These are phyloP conservation scores for Lymantria monacha DNA, from an alignment of 2,888 invertebrate genomes.

Conservation along the genomic window DNA sequence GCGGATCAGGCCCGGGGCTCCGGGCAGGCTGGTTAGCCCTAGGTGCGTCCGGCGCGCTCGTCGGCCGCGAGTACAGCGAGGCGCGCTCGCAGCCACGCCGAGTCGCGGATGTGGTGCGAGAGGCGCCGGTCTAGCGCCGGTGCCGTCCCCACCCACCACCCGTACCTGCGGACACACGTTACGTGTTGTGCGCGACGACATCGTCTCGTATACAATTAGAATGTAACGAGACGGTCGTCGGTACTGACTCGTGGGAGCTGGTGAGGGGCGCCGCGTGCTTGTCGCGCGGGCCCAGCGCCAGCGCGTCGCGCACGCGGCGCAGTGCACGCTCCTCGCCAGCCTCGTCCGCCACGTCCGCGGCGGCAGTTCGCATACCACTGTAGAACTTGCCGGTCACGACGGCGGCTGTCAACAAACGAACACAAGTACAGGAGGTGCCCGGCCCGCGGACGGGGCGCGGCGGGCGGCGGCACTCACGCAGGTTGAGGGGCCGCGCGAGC, in stretches of 20 bases:
- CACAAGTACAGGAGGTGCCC: not conserved
- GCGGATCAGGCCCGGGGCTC: too few species aligned
- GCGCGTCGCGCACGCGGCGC: conserved; percentile 42
- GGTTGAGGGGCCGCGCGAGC: conserved; percentile 54
- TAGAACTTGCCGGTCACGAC: conserved; percentile 61
- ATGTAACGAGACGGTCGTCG: not conserved
- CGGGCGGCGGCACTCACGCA: conserved; percentile 47
- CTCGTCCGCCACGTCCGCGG: conserved; percentile 3
- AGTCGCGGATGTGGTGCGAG: conserved; percentile 71
- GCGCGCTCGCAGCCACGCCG: conserved; percentile 67
- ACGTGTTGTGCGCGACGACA: too few species aligned
- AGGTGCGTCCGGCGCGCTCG: conserved; percentile 37
- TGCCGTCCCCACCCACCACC: conserved; percentile 44
- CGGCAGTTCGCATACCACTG: conserved; percentile 26
- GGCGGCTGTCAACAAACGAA: conserved; percentile 42
- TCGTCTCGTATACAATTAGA: not conserved
- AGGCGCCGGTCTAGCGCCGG: conserved; percentile 46
- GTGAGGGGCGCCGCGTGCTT: conserved; percentile 39
- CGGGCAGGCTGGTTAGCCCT: too few species aligned
- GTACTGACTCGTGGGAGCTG: conserved; percentile 48
- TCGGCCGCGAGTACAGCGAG: conserved; percentile 59
- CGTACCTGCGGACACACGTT: conserved; percentile 68
- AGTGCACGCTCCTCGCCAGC: conserved; percentile 26
- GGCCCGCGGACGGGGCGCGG: not conserved
- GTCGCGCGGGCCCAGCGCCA: conserved; percentile 47